Evolutionary conservation across 2,797 vertebrate species (phyloP).

Genomic region (Notolabrus celidotus): DNA sequence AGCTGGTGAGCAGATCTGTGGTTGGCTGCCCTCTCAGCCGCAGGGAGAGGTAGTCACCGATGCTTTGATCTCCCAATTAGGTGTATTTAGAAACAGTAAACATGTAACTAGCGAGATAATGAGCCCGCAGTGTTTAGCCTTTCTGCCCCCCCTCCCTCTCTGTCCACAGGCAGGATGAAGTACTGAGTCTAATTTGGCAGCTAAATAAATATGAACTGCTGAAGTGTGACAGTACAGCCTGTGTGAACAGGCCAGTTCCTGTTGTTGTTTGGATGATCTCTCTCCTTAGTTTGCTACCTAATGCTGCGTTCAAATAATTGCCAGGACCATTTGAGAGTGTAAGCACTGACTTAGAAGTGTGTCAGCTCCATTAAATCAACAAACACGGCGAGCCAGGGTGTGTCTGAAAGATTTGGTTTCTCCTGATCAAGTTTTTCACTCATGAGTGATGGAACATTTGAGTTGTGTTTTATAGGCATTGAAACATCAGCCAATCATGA

Average conservation of each 20-base stretch:
- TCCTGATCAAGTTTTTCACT: constrained; percentile 12
- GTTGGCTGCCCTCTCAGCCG: constrained; percentile 64
- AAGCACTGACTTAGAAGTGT: constrained; percentile 8
- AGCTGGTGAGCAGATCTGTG: constrained; percentile 43
- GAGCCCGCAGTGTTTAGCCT: constrained; percentile 65
- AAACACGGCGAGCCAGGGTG: background rate
- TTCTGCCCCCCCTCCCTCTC: constrained; percentile 31
- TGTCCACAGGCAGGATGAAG: constrained; percentile 53
- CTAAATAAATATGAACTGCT: constrained; percentile 60
- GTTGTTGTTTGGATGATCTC: constrained; percentile 43
- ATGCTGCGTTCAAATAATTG: constrained; percentile 44
- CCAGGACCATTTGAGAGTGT: constrained; percentile 27
- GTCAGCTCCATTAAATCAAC: constrained; percentile 13
- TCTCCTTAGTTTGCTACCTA: constrained; percentile 30
- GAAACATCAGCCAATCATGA: background rate
- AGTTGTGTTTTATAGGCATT: background rate
- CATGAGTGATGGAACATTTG: constrained; percentile 6
- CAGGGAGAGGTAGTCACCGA: constrained; percentile 62
- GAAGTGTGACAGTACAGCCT: constrained; percentile 57
- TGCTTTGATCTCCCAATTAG: constrained; percentile 82
- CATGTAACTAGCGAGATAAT: constrained; percentile 82
- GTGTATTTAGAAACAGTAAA: constrained; percentile 83
- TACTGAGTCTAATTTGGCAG: constrained; percentile 59
- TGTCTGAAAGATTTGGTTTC: background rate
- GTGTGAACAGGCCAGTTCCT: constrained; percentile 44